Conservation (phyloP, 1,140 invertebrate species). For the Cyphomyrmex costatus region DNA sequence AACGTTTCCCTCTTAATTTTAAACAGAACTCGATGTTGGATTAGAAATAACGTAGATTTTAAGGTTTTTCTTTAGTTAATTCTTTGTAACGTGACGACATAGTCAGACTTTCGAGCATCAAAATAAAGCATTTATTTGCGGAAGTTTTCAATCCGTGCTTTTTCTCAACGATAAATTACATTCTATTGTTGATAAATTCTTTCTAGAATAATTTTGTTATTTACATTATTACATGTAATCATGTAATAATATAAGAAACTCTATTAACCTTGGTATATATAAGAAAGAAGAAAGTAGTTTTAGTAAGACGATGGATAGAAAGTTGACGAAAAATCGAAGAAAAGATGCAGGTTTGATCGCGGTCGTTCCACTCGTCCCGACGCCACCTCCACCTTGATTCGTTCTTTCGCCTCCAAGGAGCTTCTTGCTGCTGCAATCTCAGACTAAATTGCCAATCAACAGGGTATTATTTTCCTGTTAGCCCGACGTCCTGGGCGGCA, state of each 20-base stretch:
- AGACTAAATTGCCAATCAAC: conserved; percentile 84
- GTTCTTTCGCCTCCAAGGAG: conserved; percentile 69
- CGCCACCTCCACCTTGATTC: conserved; percentile 42
- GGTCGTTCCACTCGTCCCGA: conserved; percentile 29
- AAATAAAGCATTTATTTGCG: too few relatives aligned
- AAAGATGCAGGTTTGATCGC: conserved; percentile 63
- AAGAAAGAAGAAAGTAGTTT: background rate
- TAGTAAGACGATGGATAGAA: conserved; percentile 19
- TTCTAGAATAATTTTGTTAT: background rate
- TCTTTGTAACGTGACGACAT: too few relatives aligned
- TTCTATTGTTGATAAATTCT: background rate
- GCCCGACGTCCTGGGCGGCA: conserved; percentile 38
- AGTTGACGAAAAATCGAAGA: conserved; percentile 45
- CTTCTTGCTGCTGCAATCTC: conserved; percentile 80
- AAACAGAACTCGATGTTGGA: background rate
- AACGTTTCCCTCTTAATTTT: background rate
- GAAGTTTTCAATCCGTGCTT: too few relatives aligned
- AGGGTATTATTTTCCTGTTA: conserved; percentile 84
- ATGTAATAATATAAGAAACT: background rate
- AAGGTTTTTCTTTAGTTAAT: background rate
- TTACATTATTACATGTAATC: background rate
- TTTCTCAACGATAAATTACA: background rate
- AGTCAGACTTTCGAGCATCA: too few relatives aligned
- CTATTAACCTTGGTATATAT: too few relatives aligned
- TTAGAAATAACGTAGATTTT: conserved; percentile 12